These are phyloP conservation scores for Oncorhynchus keta DNA, from an alignment of 2,113 vertebrate species.

Conservation along the genomic window DNA sequence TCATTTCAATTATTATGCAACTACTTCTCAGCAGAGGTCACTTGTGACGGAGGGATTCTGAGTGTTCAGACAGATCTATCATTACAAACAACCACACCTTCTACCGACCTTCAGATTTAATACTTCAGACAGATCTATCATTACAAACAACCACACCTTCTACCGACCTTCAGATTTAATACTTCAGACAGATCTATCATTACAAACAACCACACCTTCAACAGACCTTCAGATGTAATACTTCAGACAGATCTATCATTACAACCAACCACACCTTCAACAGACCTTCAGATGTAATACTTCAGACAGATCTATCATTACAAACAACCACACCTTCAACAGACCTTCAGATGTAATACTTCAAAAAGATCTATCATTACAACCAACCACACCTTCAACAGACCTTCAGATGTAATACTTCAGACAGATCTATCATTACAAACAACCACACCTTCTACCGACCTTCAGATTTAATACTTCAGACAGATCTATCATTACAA, in stretches of 20 bases:
- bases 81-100: conserved; percentile 24
- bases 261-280: no score
- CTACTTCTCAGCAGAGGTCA: conserved; percentile 45
- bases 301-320: no score
- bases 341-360: no score
- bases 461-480: no score
- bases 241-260: conserved; percentile 12
- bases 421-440: no score
- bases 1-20: conserved; percentile 60
- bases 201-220: conserved; percentile 26
- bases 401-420: no score
- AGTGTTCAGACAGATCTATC: conserved; percentile 32
- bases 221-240: conserved; percentile 48
- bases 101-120: conserved; percentile 48
- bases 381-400: no score
- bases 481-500: no score
- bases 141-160: conserved; percentile 25
- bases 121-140: conserved; percentile 40
- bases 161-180: conserved; percentile 48
- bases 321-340: no score
- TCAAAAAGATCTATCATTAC: no score
- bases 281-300: no score
- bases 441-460: no score
- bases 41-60: background rate
- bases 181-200: conserved; percentile 39